Conservation (phyloP, 2,113 vertebrate genomes). For the Picathartes gymnocephalus region DNA sequence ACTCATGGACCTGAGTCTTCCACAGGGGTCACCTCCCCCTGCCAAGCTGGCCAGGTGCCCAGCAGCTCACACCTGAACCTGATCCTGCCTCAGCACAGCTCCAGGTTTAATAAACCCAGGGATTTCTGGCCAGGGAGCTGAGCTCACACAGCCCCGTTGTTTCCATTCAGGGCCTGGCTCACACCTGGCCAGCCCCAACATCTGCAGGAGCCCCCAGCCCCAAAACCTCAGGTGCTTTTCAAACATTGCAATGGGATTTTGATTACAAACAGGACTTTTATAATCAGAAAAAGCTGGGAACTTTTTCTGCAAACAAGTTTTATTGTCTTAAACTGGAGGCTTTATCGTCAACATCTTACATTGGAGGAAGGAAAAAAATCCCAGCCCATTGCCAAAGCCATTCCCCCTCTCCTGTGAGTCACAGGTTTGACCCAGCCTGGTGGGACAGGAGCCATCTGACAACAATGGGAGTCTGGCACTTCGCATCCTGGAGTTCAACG, state of each 20-base stretch:
- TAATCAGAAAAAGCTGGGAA: background rate
- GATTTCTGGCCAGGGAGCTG: background rate
- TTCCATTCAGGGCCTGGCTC: background rate
- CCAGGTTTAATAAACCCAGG: background rate
- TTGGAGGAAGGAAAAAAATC: background rate
- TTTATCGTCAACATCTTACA: background rate
- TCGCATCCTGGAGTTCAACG: background rate
- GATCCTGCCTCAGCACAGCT: background rate
- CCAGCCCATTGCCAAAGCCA: background rate
- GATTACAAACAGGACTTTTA: background rate
- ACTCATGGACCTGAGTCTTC: background rate
- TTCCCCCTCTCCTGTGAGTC: background rate
- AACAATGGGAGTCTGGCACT: conserved; percentile 9
- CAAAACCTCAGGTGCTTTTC: background rate
- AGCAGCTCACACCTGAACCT: background rate
- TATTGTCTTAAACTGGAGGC: background rate
- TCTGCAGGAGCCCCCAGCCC: background rate
- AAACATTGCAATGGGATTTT: rapidly evolving
- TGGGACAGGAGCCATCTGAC: conserved; percentile 27
- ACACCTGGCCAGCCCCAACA: background rate
- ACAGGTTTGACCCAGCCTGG: background rate
- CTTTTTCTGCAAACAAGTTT: background rate
- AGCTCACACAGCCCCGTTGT: background rate
- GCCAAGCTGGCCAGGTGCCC: background rate
- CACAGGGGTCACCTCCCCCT: background rate